Evolutionary conservation across 2,888 invertebrate genomes (phyloP), one percentile per base, ranked within the genome.

Genomic region (Dryocosmus kuriphilus): DNA sequence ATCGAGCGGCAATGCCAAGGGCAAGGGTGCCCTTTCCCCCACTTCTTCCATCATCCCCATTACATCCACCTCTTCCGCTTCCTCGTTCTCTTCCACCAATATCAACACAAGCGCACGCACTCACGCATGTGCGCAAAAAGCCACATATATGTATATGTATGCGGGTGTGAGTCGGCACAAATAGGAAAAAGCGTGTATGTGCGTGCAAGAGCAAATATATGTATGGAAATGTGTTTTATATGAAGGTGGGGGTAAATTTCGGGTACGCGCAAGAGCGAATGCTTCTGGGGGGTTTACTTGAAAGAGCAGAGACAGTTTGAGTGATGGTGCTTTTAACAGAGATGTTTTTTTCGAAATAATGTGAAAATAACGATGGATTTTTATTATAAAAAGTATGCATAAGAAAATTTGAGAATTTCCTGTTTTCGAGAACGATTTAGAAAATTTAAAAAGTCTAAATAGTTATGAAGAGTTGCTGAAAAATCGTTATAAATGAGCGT

Each of bases 1-100:
- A 91, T 91, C 89, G 91, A 91, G 91, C 91, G 91, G 90, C 91
- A 91, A 91, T 91, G 91, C 91, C 91, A 91, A 91, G 91, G 90
- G 91, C 91, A 91, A 91, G 91, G 91, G 91, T 91, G 90, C 84
- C 88, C 88, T 85, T 86, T 88, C 89, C 86, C 85, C 86, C 86
- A 83, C 83, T 80, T 74, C 81, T 86, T 88, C 73, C 86, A 83
- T 85, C 86, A 84, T 82, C 80, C 74, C 81, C 80, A 80, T 4
- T 14, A 38, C 41, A 67, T n/a, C 11, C 80, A 81, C 84, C 83
- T 79, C 82, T 80, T 11, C 82, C 79, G 78, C 81, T 81, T 82
- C 81, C 83, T 82, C 80, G 77, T 81, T 84, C 88, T 86, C 86
- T 85, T 85, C 84, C 86, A 80, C 83, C 81, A 82, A 83, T n/a